Conservation (phyloP, 2,113 vertebrate species). For the Parotia lawesii region DNA sequence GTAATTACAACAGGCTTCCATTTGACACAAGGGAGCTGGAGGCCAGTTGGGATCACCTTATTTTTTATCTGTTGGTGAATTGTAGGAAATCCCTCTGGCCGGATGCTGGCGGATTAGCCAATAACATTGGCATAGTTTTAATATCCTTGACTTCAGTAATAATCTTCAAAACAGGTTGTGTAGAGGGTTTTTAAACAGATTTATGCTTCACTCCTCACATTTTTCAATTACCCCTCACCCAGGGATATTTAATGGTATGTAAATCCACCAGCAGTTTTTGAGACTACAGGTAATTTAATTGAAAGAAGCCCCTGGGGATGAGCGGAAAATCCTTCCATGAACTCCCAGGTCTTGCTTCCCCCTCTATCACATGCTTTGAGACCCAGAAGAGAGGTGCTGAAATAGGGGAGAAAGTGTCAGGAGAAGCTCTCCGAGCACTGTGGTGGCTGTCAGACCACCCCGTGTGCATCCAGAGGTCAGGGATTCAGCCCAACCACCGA, state of each 20-base stretch:
- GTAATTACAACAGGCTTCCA: neutral
- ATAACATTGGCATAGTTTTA: neutral
- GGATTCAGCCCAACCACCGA: neutral
- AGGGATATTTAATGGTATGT: neutral
- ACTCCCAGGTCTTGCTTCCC: neutral
- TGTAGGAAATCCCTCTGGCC: neutral
- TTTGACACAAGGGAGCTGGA: neutral
- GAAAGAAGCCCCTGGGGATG: neutral
- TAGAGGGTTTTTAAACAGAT: neutral
- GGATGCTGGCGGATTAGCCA: neutral
- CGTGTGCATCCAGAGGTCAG: neutral
- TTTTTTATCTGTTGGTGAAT: neutral
- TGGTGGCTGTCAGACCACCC: constrained; percentile 2
- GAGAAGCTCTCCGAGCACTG: neutral
- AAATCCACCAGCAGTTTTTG: neutral
- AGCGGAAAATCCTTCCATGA: neutral
- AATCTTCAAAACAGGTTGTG: neutral
- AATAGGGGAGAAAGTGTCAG: neutral
- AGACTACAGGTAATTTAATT: neutral
- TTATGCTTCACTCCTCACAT: neutral
- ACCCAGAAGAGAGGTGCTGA: neutral
- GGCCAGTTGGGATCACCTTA: neutral
- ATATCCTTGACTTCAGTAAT: neutral
- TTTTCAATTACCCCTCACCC: neutral
- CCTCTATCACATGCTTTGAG: neutral